phyloP scores from a whole-genome alignment of 2,888 invertebrate species.

The Cephonodes hylas region DNA sequence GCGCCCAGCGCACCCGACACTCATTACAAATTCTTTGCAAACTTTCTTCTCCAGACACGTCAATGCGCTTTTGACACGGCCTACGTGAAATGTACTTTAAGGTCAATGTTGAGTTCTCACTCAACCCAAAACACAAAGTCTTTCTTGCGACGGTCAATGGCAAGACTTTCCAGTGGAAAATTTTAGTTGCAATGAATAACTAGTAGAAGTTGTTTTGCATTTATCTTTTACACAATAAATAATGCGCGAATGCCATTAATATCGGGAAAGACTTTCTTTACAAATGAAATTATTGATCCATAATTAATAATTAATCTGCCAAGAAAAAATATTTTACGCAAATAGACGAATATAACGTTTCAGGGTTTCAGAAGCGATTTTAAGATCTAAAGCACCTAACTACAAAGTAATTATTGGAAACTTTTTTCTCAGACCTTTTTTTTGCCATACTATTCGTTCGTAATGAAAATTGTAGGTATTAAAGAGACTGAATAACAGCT shows the following conservation, averaged over 20 bases:
- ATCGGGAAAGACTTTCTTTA: too few species aligned
- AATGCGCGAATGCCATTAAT: too few species aligned
- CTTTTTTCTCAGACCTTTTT: too few species aligned
- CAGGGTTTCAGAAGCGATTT: too few species aligned
- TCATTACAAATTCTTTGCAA: slow-evolving; percentile 75
- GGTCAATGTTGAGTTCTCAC: slow-evolving; percentile 13
- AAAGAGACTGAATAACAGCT: slow-evolving; percentile 6
- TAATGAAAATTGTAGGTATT: not conserved
- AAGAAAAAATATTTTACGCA: not conserved
- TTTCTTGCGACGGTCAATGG: not conserved
- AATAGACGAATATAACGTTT: not conserved
- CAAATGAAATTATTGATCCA: too few species aligned
- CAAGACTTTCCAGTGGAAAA: not conserved
- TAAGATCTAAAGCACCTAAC: not conserved
- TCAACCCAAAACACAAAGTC: not conserved
- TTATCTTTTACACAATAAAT: too few species aligned
- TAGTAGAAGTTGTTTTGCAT: too few species aligned
- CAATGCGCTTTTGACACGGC: slow-evolving; percentile 27
- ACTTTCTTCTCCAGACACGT: slow-evolving; percentile 57
- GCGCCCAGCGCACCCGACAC: slow-evolving; percentile 18
- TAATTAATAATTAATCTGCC: not conserved
- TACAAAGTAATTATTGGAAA: not conserved
- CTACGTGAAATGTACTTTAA: slow-evolving; percentile 25
- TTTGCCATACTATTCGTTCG: too few species aligned
- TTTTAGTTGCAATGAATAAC: too few species aligned